A percentile compares a stretch with the other conserved stretches of the same genome.
Conservation (phyloP, 2,888 invertebrate species). For the Zhuqinia jingwanae region DNA sequence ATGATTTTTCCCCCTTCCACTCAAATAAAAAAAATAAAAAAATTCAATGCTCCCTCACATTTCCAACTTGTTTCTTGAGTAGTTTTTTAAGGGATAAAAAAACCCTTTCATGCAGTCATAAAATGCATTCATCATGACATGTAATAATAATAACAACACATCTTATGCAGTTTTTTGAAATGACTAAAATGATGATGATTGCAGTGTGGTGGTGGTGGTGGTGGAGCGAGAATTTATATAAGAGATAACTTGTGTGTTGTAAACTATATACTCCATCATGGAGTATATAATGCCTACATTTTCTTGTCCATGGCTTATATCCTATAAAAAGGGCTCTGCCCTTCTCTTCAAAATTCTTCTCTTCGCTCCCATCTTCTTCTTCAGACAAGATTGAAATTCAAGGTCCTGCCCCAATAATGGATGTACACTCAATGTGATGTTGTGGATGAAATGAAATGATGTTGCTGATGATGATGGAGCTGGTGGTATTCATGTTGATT, state of each 20-base stretch:
- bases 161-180: conserved; percentile 67
- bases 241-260: neutral
- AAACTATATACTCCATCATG: neutral
- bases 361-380: conserved; percentile 32
- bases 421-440: neutral
- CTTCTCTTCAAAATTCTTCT: conserved; percentile 52
- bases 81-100: conserved; percentile 52
- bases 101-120: conserved; percentile 60
- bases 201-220: neutral
- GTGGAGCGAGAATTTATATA: neutral
- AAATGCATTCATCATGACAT: conserved; percentile 70
- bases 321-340: conserved; percentile 63
- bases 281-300: too few species aligned
- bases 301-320: conserved; percentile 35
- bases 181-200: conserved; percentile 4
- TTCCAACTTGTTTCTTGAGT: conserved; percentile 47
- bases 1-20: conserved; percentile 28
- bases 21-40: neutral
- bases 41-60: conserved; percentile 53
- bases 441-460: conserved; percentile 25
- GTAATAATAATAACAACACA: conserved; percentile 63
- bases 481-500: too few species aligned
- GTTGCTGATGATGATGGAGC: neutral
- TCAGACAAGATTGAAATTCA: conserved; percentile 64
- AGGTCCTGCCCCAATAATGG: conserved; percentile 70